Evolutionary conservation across 2,797 vertebrate genomes (phyloP), one percentile per base, ranked within the genome.

Genomic region (Phylloscopus collybita): DNA sequence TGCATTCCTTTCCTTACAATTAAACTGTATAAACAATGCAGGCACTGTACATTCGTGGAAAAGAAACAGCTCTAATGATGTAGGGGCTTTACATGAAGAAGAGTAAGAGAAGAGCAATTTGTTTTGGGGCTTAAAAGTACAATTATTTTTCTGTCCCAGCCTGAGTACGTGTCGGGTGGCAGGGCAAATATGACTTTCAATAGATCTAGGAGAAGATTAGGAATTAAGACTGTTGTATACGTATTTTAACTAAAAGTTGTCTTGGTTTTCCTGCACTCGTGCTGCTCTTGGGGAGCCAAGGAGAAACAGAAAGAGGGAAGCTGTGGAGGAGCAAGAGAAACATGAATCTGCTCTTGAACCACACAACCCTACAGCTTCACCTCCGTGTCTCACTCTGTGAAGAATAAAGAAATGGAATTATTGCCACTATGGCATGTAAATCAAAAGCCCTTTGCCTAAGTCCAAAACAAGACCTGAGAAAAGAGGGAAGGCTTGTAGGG

Each of bases 1-100:
- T 79, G 84, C 88, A 84, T 91, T 94, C 94, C 64, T 87, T 64
- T 86, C 88, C 94, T 93, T 81, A 94, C 96, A 97, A 97, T 97
- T 96, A 96, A 97, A 94, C 69, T 93, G 92, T 87, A 95, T 88
- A 96, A 98, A 97, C 96, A 97, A 94, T 66, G 69, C 45, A 85
- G 56, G 71, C 25, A 18, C 82, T 84, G 70, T 84, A 62, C 61
- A 81, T 89, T 72, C n/a, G 27, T 29, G 82, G 93, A 64, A 71
- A 93, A 76, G 75, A 80, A 91, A 78, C 59, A 87, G 71, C 73
- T 95, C 92, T 95, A 95, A 96, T 51, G 88, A 88, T 88, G 64
- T 25, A 80, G 70, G 78, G 60, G 80, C 69, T 95, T 91, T 94
- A 74, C n/a, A 80, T 40, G 70, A 91, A 66, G 73, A 61, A 66